These are phyloP conservation scores for Miniopterus natalensis DNA, from an alignment of 2,113 vertebrate genomes.

Conservation along the genomic window DNA sequence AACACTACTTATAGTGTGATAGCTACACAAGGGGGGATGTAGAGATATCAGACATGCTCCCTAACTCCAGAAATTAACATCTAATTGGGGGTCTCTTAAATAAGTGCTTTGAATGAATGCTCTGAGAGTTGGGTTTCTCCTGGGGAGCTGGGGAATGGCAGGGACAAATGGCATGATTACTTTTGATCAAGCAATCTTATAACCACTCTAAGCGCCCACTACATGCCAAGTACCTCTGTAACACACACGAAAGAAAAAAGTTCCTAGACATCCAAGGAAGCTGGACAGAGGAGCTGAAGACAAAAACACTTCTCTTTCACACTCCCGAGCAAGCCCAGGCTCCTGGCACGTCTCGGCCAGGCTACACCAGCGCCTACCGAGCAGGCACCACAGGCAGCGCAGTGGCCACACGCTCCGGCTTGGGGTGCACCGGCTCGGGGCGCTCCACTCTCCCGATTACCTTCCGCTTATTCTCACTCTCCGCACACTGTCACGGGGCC, in stretches of 20 bases:
- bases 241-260: background rate
- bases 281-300: background rate
- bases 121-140: background rate
- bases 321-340: background rate
- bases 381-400: background rate
- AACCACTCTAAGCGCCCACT: background rate
- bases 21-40: background rate
- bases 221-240: background rate
- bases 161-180: background rate
- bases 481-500: background rate
- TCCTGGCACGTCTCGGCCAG: fast-evolving
- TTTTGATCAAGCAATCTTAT: background rate
- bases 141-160: background rate
- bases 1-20: background rate
- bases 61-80: background rate
- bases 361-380: background rate
- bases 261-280: background rate
- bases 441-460: background rate
- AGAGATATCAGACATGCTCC: background rate
- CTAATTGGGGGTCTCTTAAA: background rate
- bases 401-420: fast-evolving
- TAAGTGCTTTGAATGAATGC: background rate
- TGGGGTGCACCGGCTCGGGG: fast-evolving
- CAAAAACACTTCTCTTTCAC: background rate
- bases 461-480: background rate